A percentile compares a stretch with the other conserved stretches of the same genome.
Evolutionary conservation across 2,888 invertebrate species (phyloP).

Genomic region (Thymelicus lineola): DNA sequence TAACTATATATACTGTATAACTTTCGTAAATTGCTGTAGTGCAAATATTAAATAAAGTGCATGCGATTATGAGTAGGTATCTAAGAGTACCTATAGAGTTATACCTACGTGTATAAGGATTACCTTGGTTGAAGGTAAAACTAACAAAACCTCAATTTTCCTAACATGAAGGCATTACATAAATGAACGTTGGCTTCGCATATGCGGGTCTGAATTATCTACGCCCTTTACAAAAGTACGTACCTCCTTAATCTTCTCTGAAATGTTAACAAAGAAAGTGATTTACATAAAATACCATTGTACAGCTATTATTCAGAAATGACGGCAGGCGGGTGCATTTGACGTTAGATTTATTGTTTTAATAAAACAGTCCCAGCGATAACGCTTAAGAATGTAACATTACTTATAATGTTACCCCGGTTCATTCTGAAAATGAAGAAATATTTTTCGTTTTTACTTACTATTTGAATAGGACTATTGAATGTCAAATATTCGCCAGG

Average conservation of each 20-base stretch:
- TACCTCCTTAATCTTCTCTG: constrained; percentile 23
- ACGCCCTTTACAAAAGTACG: constrained; percentile 9
- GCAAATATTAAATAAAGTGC: too few species aligned
- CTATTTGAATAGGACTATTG: not conserved
- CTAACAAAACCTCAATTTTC: not conserved
- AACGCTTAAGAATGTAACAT: constrained; percentile 68
- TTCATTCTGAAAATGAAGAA: constrained; percentile 16
- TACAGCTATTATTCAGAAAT: constrained; percentile 72
- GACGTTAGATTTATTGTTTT: constrained; percentile 83
- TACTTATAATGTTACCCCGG: constrained; percentile 41
- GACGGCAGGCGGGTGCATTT: constrained; percentile 76
- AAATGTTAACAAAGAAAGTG: constrained; percentile 45
- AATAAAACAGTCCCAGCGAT: constrained; percentile 77
- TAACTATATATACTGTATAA: too few species aligned
- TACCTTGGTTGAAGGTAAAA: not conserved
- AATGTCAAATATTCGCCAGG: not conserved
- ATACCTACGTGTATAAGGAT: not conserved
- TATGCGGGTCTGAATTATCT: constrained; percentile 12
- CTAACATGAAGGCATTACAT: not conserved
- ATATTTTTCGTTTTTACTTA: constrained; percentile 5
- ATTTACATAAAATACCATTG: constrained; percentile 74
- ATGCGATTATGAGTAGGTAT: too few species aligned
- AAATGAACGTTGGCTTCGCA: not conserved
- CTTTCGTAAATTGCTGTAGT: too few species aligned
- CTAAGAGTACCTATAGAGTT: too few species aligned